phyloP scores from a whole-genome alignment of 2,797 vertebrate genomes.

The Aeoliscus strigatus region DNA sequence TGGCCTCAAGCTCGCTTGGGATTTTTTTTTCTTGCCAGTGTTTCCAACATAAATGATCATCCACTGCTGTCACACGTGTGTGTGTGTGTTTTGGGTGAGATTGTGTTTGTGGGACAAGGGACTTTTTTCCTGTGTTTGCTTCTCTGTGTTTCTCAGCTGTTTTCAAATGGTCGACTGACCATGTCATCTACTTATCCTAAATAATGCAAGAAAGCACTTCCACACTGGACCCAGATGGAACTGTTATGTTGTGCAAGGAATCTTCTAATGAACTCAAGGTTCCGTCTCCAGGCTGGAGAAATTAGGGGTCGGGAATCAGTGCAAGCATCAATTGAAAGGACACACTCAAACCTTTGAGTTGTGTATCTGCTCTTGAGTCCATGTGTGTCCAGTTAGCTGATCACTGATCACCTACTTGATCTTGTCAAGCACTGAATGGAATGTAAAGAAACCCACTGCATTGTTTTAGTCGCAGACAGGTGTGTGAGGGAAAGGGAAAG shows the following conservation, averaged over 20 bases:
- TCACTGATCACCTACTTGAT: too few species aligned
- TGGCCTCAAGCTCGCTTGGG: neutral
- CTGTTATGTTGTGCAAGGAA: neutral
- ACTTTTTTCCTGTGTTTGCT: neutral
- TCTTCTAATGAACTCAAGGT: neutral
- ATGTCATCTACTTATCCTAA: neutral
- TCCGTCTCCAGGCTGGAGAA: too few species aligned
- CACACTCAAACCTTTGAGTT: conserved; percentile 1
- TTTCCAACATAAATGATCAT: neutral
- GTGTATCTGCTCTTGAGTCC: too few species aligned
- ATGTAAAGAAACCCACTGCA: too few species aligned
- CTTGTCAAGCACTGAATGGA: too few species aligned
- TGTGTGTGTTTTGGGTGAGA: neutral
- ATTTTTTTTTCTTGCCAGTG: neutral
- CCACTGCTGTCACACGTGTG: too few species aligned
- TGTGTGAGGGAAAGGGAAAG: too few species aligned
- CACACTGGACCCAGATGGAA: conserved; percentile 1
- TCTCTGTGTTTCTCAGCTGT: neutral
- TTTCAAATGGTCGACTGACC: neutral
- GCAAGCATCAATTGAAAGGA: too few species aligned
- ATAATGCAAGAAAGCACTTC: neutral
- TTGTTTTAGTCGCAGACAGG: too few species aligned
- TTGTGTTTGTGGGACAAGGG: too few species aligned
- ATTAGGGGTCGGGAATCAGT: too few species aligned
- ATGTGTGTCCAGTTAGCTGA: too few species aligned